Evolutionary conservation across 2,797 vertebrate species (phyloP).

Genomic region (Staurois parvus): DNA sequence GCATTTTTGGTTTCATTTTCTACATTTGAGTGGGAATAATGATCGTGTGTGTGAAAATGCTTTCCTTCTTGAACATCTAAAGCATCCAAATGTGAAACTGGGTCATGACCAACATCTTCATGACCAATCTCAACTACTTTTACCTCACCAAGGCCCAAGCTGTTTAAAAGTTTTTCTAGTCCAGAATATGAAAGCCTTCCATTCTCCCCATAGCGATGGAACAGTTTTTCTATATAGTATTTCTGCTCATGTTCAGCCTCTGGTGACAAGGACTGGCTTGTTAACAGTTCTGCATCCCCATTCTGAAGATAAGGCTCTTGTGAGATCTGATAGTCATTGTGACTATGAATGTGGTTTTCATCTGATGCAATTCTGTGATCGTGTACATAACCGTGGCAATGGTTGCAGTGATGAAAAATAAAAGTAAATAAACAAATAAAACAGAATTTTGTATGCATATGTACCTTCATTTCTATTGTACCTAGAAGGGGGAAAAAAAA

Average conservation of each 20-base stretch:
- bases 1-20: constrained; percentile 74
- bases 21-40: constrained; percentile 66
- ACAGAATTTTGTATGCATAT: constrained; percentile 94
- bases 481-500: constrained; percentile 75
- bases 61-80: constrained; percentile 88
- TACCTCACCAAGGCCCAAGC: constrained; percentile 91
- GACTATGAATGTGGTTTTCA: constrained; percentile 65
- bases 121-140: constrained; percentile 89
- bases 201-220: constrained; percentile 88
- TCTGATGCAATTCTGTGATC: constrained; percentile 69
- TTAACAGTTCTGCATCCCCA: constrained; percentile 65
- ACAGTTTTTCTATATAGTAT: constrained; percentile 93
- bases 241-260: constrained; percentile 86
- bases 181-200: constrained; percentile 89
- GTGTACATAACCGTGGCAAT: constrained; percentile 84
- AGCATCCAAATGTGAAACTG: constrained; percentile 91
- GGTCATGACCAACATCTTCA: constrained; percentile 92
- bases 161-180: constrained; percentile 90
- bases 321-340: constrained; percentile 84
- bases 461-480: constrained; percentile 91
- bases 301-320: constrained; percentile 78
- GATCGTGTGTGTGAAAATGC: constrained; percentile 78
- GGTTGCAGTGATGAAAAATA: constrained; percentile 91
- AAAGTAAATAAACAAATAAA: constrained; percentile 97
- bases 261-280: constrained; percentile 70